phyloP scores from a whole-genome alignment of 2,888 invertebrate species.

The Ormyrus pomaceus region DNA sequence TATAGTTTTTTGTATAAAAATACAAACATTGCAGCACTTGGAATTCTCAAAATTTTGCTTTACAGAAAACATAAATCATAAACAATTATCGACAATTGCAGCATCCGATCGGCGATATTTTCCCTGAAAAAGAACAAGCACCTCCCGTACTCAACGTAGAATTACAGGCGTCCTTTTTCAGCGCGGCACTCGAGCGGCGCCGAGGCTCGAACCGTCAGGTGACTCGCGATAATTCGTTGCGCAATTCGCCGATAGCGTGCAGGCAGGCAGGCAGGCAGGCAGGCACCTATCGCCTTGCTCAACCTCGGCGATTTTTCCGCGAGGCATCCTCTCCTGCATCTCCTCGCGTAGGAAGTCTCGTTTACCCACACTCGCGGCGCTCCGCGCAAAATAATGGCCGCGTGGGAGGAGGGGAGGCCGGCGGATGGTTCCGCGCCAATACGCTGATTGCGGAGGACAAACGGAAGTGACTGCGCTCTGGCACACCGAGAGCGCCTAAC shows the following conservation, averaged over 20 bases:
- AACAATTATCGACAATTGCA: no score
- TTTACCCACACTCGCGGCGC: conserved; percentile 28
- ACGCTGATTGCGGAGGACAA: conserved; percentile 37
- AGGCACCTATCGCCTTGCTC: background rate
- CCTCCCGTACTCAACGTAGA: no score
- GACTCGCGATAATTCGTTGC: conserved; percentile 58
- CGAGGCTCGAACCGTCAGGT: conserved; percentile 61
- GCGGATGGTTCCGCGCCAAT: conserved; percentile 39
- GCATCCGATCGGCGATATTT: no score
- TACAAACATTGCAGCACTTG: no score
- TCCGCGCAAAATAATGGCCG: conserved; percentile 5
- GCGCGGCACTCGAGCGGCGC: background rate
- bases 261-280: no score
- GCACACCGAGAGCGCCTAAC: background rate
- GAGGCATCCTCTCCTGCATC: background rate
- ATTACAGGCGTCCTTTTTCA: background rate
- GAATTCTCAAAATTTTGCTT: no score
- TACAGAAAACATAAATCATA: no score
- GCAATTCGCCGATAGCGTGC: conserved; percentile 14
- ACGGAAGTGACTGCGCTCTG: conserved; percentile 36
- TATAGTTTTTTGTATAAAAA: no score
- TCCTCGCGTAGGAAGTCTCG: conserved; percentile 41
- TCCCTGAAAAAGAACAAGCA: no score
- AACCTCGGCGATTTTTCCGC: background rate
- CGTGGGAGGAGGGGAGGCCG: background rate